Evolutionary conservation across 2,797 vertebrate species (phyloP).

Genomic region (Prunella strophiata): DNA sequence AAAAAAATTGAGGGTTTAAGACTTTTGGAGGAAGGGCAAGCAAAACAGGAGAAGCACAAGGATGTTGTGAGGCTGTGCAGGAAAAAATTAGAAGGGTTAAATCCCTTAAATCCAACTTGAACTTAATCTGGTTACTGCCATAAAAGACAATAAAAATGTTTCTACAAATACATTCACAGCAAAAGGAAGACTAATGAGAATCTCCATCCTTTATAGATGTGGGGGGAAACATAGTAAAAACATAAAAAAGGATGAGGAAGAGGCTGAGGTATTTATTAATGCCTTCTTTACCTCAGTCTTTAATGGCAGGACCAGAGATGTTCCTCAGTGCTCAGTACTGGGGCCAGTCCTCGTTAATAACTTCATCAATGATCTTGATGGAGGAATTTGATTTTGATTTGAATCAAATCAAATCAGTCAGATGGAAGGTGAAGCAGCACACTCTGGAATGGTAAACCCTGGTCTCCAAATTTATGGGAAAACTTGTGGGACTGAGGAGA

Average conservation of each 20-base stretch:
- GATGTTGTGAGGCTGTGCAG: neutral
- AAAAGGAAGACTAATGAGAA: neutral
- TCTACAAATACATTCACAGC: neutral
- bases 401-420: neutral
- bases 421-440: neutral
- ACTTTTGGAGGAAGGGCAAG: neutral
- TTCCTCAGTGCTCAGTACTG: fast-evolving
- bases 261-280: neutral
- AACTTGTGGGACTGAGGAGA: neutral
- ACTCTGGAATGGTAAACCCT: neutral
- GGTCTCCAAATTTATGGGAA: neutral
- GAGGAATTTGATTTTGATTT: neutral
- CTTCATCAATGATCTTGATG: neutral
- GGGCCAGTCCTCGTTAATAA: neutral
- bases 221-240: fast-evolving
- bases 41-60: neutral
- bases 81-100: neutral
- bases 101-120: neutral
- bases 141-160: neutral
- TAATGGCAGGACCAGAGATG: neutral
- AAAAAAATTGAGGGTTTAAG: neutral
- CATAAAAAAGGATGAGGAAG: neutral
- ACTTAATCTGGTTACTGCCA: neutral
- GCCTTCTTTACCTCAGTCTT: neutral
- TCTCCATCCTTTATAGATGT: neutral